Base-by-base conservation (phyloP, 2,113 vertebrate species). In the Crocuta crocuta region DNA sequence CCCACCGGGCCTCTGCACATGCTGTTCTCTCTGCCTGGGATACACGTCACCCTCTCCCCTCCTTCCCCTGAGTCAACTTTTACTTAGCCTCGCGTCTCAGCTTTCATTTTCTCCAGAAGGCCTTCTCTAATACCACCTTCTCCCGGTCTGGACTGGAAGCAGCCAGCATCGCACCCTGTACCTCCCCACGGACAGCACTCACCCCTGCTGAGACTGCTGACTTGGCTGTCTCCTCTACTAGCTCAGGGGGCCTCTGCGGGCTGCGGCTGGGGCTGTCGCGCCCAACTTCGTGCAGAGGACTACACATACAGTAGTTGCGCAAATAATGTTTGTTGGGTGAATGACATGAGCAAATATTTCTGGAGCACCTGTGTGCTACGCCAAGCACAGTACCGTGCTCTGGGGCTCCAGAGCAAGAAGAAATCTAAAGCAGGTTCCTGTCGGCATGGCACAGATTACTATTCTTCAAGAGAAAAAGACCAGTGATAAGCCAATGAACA, bases 1-100 rank as follows among this genome's bases (percentile, higher is more conserved):
- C 97, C 97, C 87, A 71, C 9, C 31, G 0, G 63, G 68, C 92
- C 86, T 93, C 94, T 96, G 97, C 66, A 97, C 92, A 97, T 33
- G 16, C 86, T 98, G 97, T 97, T 95, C 97, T 96, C 63, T 97
- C 81, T 89, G 90, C 93, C 83, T 89, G 79, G 82, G 93, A 78
- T 91, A 91, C 13, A 23, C 55, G 33, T 95, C 94, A 89, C 71
- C 35, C 39, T 95, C 45, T 90, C 80, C 35, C 76, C 85, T 96
- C 87, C 53, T 97, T 94, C 66, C 96, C 94, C 28, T 93, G 78
- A 61, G 66, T 87, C 95, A 76, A 86, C 66, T 89, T 82, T 89
- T 76, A 71, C 68, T 93, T 96, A 95, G 65, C 31, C 35, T 94
- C 55, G 9, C 17, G 50, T 85, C 68, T 96, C 76, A 78, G 83